Conservation (phyloP, 2,113 vertebrate species). For the Amblyornis subalaris region DNA sequence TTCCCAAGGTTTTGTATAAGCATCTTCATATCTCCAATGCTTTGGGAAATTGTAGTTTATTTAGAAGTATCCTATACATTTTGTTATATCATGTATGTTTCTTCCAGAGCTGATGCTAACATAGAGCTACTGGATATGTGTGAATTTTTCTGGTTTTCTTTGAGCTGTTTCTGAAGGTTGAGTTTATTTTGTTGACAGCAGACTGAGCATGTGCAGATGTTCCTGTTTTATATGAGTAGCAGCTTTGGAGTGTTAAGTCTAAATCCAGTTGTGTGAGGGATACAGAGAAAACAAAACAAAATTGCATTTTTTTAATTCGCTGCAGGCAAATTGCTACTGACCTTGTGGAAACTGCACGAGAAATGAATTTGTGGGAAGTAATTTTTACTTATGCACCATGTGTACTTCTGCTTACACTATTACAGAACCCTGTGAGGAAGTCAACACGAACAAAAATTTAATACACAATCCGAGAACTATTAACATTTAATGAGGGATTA, state of each 20-base stretch:
- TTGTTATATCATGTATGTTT: background rate
- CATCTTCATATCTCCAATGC: background rate
- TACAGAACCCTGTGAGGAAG: background rate
- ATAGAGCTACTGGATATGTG: background rate
- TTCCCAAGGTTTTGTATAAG: background rate
- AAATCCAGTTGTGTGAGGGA: slow-evolving; percentile 16
- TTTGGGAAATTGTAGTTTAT: background rate
- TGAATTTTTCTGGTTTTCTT: slow-evolving; percentile 11
- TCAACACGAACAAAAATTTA: background rate
- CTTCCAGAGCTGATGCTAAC: background rate
- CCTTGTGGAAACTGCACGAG: slow-evolving; percentile 12
- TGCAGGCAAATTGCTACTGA: background rate
- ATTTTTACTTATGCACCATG: background rate
- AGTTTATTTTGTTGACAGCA: slow-evolving; percentile 10
- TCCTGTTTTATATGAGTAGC: background rate
- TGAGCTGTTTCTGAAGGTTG: slow-evolving; percentile 16
- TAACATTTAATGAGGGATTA: slow-evolving; percentile 53
- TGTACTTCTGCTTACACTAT: background rate
- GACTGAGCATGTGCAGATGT: background rate
- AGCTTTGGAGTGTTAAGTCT: background rate
- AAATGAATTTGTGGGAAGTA: background rate
- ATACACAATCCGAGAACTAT: slow-evolving; percentile 24
- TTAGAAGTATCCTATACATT: background rate
- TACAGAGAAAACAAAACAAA: background rate
- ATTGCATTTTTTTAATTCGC: background rate